A percentile compares a stretch with the other conserved stretches of the same genome.
phyloP scores from a whole-genome alignment of 2,888 invertebrate genomes.

The Amblyjoppa fuscipennis region DNA sequence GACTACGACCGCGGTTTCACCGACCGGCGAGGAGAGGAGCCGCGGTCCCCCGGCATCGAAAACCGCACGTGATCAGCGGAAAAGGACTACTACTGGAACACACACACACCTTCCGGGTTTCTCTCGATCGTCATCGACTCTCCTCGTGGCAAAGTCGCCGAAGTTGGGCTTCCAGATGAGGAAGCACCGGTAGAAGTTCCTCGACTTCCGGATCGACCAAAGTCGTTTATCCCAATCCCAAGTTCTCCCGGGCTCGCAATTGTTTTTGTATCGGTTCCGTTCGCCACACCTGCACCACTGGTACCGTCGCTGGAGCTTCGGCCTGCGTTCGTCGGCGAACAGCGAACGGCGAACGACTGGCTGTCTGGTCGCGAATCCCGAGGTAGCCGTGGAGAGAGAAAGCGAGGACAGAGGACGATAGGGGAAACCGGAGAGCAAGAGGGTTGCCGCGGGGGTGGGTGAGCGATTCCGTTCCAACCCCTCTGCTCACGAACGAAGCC shows the following conservation, averaged over 20 bases:
- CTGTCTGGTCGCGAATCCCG: slow-evolving; percentile 80
- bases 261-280: slow-evolving; percentile 9
- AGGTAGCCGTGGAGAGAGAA: slow-evolving; percentile 69
- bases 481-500: slow-evolving; percentile 63
- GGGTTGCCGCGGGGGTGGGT: slow-evolving; percentile 45
- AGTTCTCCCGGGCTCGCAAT: neutral
- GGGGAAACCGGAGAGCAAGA: slow-evolving; percentile 68
- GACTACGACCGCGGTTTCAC: neutral
- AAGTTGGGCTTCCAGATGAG: neutral
- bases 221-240: neutral
- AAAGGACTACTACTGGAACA: neutral
- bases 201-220: neutral
- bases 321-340: slow-evolving; percentile 79
- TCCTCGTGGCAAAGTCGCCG: neutral
- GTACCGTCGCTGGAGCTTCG: slow-evolving; percentile 49
- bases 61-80: neutral
- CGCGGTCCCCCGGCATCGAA: neutral
- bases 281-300: slow-evolving; percentile 49
- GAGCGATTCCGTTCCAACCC: slow-evolving; percentile 65
- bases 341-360: slow-evolving; percentile 83
- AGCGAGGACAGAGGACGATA: slow-evolving; percentile 67
- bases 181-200: neutral
- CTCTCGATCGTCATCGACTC: neutral
- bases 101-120: neutral
- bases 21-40: neutral